Percentiles rank a stretch among this genome's conserved stretches.
phyloP scores from a whole-genome alignment of 2,113 vertebrate genomes.

The Entomyzon cyanotis region DNA sequence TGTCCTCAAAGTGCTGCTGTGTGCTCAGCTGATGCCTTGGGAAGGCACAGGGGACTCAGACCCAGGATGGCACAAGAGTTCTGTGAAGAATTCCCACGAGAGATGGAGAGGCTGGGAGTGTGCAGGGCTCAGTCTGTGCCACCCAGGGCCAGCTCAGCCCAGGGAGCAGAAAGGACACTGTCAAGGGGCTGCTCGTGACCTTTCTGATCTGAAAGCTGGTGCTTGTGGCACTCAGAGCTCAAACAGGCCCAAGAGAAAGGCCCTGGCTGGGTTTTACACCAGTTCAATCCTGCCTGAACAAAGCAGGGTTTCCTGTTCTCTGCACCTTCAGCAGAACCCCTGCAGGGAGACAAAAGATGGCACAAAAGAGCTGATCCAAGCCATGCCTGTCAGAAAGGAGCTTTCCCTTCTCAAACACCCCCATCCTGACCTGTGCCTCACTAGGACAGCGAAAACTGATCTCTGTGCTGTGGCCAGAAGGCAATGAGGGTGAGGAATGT shows the following conservation, averaged over 20 bases:
- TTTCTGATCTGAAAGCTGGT: not conserved
- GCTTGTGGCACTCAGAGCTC: not conserved
- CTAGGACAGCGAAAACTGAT: not conserved
- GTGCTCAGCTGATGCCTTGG: rapidly evolving
- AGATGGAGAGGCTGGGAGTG: not conserved
- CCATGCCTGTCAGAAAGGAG: not conserved
- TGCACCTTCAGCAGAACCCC: not conserved
- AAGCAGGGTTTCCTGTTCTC: not conserved
- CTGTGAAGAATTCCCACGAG: not conserved
- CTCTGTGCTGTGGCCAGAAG: not conserved
- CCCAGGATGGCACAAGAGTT: not conserved
- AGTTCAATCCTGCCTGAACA: not conserved
- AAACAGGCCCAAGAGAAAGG: not conserved
- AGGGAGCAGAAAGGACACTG: not conserved
- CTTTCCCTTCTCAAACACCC: not conserved
- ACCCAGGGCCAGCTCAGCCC: not conserved
- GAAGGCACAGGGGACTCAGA: not conserved
- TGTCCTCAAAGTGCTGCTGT: not conserved
- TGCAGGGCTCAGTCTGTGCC: not conserved
- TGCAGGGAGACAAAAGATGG: not conserved
- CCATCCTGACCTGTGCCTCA: not conserved
- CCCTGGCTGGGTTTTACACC: not conserved
- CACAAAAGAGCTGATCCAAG: slow-evolving; percentile 5
- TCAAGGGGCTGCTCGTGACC: too few relatives aligned
- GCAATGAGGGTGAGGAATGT: not conserved